Evolutionary conservation across 2,888 invertebrate genomes (phyloP), one percentile per base, ranked within the genome.

Genomic region (Idaea aversata): DNA sequence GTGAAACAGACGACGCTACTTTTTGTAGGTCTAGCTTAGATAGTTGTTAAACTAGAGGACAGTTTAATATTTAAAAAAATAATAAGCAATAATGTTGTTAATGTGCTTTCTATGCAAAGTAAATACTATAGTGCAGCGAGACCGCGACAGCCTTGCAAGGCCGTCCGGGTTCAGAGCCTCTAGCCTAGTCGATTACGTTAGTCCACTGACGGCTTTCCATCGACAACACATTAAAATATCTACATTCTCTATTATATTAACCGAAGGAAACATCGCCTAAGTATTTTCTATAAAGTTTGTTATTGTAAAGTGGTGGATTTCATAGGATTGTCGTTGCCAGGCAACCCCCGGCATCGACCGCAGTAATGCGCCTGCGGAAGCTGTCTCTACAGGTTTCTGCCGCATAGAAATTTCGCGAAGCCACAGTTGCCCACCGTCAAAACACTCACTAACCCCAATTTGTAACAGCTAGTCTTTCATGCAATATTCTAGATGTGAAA

Each of bases 341-440:
- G 89, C 87, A 88, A 89, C 90, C 59, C 67, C 63, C 69, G 70
- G 66, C 78, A 82, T 83, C 79, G 81, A 81, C 78, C 79, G 78
- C 64, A 65, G 63, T 65, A 66, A 70, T 63, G 69, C 69, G 65
- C 61, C 68, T 65, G 72, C 67, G 63, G 73, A 65, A 68, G 66
- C 57, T 64, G 67, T 66, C 80, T 80, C 83, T 76, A 80, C 83
- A 84, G 79, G 82, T 84, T 87, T 88, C 84, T 77, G 77, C 72
- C 47, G 47, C 57, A 66, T 71, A 73, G 77, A 83, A 84, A 75
- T 73, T 81, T 84, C 82, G 75, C 77, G 77, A 79, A 76, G 57
- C 68, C 58, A 68, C 25, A 16, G 13, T 16, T 15, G 15, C 15
- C 15, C 58, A 3, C 58, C 16, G 10, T 13, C 47, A 7, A 7